Evolutionary conservation across 37 sponge, comb jelly and placozoan genomes (phyloP), one percentile per base, ranked within the genome.

Genomic region (Aphrocallistes beatrix): DNA sequence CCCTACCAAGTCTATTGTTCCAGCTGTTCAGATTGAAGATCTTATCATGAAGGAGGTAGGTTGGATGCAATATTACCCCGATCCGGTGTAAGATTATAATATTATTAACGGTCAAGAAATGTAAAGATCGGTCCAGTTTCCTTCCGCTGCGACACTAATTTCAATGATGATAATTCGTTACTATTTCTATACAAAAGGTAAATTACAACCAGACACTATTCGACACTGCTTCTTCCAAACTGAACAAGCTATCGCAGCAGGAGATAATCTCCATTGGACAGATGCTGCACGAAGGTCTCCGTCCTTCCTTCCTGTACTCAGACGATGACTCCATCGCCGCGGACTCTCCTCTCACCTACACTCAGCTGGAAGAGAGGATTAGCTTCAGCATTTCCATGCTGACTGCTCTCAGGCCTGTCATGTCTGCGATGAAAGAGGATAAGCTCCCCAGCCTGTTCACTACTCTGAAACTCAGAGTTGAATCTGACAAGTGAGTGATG

Each of bases 301-400:
- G 75, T 3, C 17, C 10, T 13, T 60, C 75, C 34, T 19, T 3
- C 1, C 8, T 60, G n/a, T 8, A 28, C n/a, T 25, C 8, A 32
- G 75, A 60, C 6, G 34, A 21, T 32, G 10, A 25, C 34, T 19
- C 10, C 21, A 25, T 30, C 25, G 10, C n/a, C 21, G 8, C 21
- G 8, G 75, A 60, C 34, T 30, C 75, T 13, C 75, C 34, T 25
- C n/a, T 60, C 17, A 60, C 17, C 75, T 60, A 60, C 75, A 60
- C 75, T 32, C 75, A 60, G 34, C 75, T 60, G 8, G 75, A 60
- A 28, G 75, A 60, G 75, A 60, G 75, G 75, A 60, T 60, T 60
- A 60, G 75, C n/a, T 13, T 60, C 25, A 60, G 75, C 34, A 60
- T 60, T 25, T 19, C 10, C 28, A 8, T 60, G 25, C 32, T 60